Percentiles rank a stretch among this genome's conserved stretches.
Conservation (phyloP, 2,797 vertebrate genomes). For the Trematomus bernacchii region DNA sequence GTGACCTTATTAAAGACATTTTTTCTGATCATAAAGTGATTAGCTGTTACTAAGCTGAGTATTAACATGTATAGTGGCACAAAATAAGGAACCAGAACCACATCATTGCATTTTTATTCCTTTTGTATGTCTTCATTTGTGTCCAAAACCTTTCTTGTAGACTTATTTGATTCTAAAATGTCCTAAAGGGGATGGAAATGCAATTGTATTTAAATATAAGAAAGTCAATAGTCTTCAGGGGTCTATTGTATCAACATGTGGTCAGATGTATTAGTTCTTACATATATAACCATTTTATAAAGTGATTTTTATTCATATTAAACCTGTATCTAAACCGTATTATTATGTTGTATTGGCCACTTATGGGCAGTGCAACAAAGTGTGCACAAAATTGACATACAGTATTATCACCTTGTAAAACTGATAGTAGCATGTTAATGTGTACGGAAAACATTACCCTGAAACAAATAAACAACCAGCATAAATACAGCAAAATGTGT, state of each 20-base stretch:
- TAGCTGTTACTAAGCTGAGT: slow-evolving; percentile 84
- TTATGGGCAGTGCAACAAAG: no score
- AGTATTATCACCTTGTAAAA: background rate
- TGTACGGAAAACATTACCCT: background rate
- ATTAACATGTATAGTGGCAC: slow-evolving; percentile 42
- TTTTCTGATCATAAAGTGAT: slow-evolving; percentile 93
- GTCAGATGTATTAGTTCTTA: no score
- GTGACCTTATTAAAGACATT: slow-evolving; percentile 91
- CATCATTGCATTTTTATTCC: background rate
- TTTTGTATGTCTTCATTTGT: background rate
- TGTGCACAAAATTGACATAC: background rate
- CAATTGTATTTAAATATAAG: background rate
- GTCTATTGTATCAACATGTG: background rate
- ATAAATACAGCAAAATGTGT: background rate
- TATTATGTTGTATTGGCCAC: background rate
- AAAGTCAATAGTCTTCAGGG: background rate
- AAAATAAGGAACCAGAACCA: slow-evolving; percentile 15
- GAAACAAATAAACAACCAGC: background rate
- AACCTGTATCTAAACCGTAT: background rate
- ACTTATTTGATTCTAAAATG: slow-evolving; percentile 1
- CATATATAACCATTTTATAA: no score
- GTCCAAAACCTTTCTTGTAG: background rate
- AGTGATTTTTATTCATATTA: background rate
- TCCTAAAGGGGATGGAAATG: background rate
- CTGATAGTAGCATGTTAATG: no score